A percentile compares a stretch with the other conserved stretches of the same genome.
phyloP scores from a whole-genome alignment of 1,140 invertebrate genomes.

The Parasteatoda tepidariorum region DNA sequence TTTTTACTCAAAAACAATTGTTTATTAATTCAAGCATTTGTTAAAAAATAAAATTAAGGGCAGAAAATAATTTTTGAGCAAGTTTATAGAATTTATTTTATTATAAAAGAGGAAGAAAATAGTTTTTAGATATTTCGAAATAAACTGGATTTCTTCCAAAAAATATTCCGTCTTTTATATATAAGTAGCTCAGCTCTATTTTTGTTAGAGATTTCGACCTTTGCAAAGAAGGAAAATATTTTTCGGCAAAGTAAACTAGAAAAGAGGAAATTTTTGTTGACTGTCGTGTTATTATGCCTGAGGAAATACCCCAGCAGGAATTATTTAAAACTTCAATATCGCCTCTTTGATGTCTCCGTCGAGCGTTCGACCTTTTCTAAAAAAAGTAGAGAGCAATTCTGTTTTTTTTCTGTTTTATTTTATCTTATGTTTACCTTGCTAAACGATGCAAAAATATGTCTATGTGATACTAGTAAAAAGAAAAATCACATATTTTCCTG shows the following conservation, averaged over 20 bases:
- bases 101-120: no score
- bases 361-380: neutral
- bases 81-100: no score
- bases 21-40: no score
- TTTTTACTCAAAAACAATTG: no score
- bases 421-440: neutral
- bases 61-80: no score
- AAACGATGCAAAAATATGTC: no score
- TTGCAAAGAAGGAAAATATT: neutral
- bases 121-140: no score
- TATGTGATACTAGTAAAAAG: no score
- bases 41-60: no score
- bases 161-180: neutral
- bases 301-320: constrained; percentile 1
- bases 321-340: constrained; percentile 51
- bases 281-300: neutral
- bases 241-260: neutral
- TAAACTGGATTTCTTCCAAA: neutral
- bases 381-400: neutral
- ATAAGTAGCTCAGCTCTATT: neutral
- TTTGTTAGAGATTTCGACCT: neutral
- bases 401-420: neutral
- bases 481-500: no score
- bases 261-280: neutral
- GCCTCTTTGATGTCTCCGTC: constrained; percentile 23